Conservation (phyloP, 1,140 invertebrate species). For the Leptestheria dahalacensis region DNA sequence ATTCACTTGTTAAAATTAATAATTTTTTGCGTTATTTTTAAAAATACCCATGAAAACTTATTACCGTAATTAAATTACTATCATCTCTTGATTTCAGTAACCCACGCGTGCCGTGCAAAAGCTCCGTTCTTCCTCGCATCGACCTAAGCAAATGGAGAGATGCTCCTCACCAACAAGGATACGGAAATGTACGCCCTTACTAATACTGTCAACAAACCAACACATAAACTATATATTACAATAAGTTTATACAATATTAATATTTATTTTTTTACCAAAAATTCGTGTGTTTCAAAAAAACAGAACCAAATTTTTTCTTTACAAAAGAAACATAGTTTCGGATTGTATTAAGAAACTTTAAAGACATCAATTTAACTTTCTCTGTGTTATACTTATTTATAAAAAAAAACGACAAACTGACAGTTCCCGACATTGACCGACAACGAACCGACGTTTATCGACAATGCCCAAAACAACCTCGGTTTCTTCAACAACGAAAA, state of each 20-base stretch:
- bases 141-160: conserved; percentile 64
- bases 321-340: neutral
- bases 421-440: neutral
- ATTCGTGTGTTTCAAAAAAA: too few relatives aligned
- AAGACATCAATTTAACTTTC: too few relatives aligned
- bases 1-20: too few relatives aligned
- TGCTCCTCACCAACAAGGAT: conserved; percentile 2
- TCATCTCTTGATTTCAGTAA: conserved; percentile 47
- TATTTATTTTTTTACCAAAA: neutral
- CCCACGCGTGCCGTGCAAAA: conserved; percentile 73
- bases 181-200: conserved; percentile 9
- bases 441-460: neutral
- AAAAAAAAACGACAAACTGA: neutral
- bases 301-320: too few relatives aligned
- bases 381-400: neutral
- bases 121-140: conserved; percentile 67
- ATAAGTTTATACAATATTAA: neutral
- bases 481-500: neutral
- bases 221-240: neutral
- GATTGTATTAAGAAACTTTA: neutral
- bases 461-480: neutral
- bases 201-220: neutral
- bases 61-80: too few relatives aligned
- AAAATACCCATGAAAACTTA: too few relatives aligned
- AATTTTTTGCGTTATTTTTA: too few relatives aligned